These are phyloP conservation scores for Beris morrisii DNA, from an alignment of 2,888 invertebrate species.

Conservation along the genomic window DNA sequence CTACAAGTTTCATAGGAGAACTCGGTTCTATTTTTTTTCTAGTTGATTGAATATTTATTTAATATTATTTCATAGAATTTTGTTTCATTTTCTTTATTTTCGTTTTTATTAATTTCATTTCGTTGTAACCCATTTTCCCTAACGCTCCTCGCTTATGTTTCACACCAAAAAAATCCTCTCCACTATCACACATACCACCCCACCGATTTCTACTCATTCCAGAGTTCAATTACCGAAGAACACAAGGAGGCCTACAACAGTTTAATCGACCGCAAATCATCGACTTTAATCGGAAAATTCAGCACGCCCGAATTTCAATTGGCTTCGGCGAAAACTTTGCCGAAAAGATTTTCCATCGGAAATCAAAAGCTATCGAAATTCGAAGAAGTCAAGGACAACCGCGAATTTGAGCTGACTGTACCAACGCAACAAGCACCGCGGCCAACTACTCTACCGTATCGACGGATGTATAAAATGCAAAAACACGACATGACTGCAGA, in stretches of 20 bases:
- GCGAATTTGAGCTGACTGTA: slow-evolving; percentile 41
- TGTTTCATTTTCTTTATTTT: slow-evolving; percentile 44
- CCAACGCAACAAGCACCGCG: slow-evolving; percentile 49
- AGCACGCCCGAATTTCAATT: slow-evolving; percentile 46
- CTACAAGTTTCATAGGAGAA: background rate
- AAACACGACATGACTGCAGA: slow-evolving; percentile 33
- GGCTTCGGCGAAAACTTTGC: slow-evolving; percentile 50
- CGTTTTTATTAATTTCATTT: slow-evolving; percentile 47
- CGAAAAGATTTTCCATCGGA: slow-evolving; percentile 43
- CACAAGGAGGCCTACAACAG: slow-evolving; percentile 92
- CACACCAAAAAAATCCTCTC: slow-evolving; percentile 32
- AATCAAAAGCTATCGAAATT: slow-evolving; percentile 29
- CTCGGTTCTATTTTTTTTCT: background rate
- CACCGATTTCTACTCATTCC: slow-evolving; percentile 44
- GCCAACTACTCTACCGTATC: slow-evolving; percentile 54
- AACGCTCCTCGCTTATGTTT: slow-evolving; percentile 38
- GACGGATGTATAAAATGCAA: slow-evolving; percentile 41
- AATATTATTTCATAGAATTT: slow-evolving; percentile 32
- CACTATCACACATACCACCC: slow-evolving; percentile 2
- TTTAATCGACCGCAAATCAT: slow-evolving; percentile 75
- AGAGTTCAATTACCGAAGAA: slow-evolving; percentile 84
- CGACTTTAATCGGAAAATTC: slow-evolving; percentile 45
- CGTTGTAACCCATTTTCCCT: slow-evolving; percentile 44
- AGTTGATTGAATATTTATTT: background rate
- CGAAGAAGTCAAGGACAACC: slow-evolving; percentile 21